Conservation (phyloP, 2,113 vertebrate species). For the Anolis carolinensis region DNA sequence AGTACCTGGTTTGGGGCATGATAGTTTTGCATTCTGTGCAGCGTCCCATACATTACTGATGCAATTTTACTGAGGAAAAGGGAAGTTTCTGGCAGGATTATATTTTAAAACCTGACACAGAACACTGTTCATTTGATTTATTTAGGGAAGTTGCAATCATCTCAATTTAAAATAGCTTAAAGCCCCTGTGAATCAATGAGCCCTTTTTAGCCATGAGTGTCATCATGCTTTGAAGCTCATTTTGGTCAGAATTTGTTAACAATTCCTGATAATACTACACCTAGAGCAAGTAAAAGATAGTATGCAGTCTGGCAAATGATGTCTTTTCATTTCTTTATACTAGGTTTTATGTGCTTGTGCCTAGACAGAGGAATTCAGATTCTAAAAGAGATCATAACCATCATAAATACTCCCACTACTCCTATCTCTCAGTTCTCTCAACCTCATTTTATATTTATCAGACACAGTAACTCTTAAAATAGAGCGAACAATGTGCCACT, state of each 20-base stretch:
- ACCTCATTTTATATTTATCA: neutral
- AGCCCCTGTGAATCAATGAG: conserved; percentile 22
- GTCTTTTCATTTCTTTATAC: neutral
- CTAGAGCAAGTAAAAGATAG: conserved; percentile 15
- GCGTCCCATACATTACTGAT: conserved; percentile 3
- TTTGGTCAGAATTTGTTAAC: conserved; percentile 32
- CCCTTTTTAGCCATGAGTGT: conserved; percentile 33
- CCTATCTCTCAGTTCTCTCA: neutral
- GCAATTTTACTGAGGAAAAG: neutral
- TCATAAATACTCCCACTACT: neutral
- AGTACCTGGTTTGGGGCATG: neutral
- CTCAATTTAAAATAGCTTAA: conserved; percentile 46
- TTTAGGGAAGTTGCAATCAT: conserved; percentile 34
- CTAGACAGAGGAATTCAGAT: neutral
- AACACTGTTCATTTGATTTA: conserved; percentile 31
- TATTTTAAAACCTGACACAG: conserved; percentile 35
- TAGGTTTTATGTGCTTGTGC: neutral
- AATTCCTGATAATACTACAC: conserved; percentile 5
- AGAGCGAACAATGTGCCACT: neutral
- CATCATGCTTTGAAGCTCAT: conserved; percentile 15
- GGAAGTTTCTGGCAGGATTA: conserved; percentile 22
- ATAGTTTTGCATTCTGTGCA: conserved; percentile 7
- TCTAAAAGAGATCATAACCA: neutral
- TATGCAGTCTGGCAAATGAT: neutral
- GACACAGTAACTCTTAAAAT: neutral